Percentiles rank a stretch among this genome's conserved stretches.
These are phyloP conservation scores for Notiomystis cincta DNA, from an alignment of 2,113 vertebrate genomes.

Conservation along the genomic window DNA sequence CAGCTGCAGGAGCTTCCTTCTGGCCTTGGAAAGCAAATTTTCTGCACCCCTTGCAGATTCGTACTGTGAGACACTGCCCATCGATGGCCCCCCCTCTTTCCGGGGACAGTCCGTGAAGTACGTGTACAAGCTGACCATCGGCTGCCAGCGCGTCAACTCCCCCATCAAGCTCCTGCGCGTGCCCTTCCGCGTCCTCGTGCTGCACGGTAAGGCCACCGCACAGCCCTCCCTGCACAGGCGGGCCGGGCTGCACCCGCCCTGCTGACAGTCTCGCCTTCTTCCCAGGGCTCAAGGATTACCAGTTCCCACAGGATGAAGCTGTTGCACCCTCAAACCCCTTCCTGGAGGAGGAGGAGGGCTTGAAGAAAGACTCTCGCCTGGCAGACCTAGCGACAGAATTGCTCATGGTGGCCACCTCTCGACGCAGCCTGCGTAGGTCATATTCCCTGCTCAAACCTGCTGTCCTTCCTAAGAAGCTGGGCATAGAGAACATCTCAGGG, in stretches of 20 bases:
- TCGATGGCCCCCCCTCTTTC: slow-evolving; percentile 92
- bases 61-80: slow-evolving; percentile 88
- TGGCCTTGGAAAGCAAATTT: not conserved
- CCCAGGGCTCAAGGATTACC: slow-evolving; percentile 88
- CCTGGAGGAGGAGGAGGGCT: slow-evolving; percentile 87
- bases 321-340: slow-evolving; percentile 96
- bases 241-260: not conserved
- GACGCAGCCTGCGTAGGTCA: slow-evolving; percentile 80
- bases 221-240: rapidly evolving
- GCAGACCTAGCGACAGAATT: slow-evolving; percentile 89
- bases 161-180: slow-evolving; percentile 95
- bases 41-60: slow-evolving; percentile 76
- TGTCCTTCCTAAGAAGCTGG: not conserved
- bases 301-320: slow-evolving; percentile 87
- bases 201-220: slow-evolving; percentile 75
- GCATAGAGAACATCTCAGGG: not conserved
- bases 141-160: slow-evolving; percentile 97
- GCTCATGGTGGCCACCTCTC: slow-evolving; percentile 91
- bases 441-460: not conserved
- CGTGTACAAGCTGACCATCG: slow-evolving; percentile 95
- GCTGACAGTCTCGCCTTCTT: not conserved
- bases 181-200: slow-evolving; percentile 91
- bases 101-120: slow-evolving; percentile 96
- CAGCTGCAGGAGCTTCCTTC: not conserved
- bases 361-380: slow-evolving; percentile 84